These are phyloP conservation scores for Sphinx pinastri DNA, from an alignment of 2,888 invertebrate species.

Conservation along the genomic window DNA sequence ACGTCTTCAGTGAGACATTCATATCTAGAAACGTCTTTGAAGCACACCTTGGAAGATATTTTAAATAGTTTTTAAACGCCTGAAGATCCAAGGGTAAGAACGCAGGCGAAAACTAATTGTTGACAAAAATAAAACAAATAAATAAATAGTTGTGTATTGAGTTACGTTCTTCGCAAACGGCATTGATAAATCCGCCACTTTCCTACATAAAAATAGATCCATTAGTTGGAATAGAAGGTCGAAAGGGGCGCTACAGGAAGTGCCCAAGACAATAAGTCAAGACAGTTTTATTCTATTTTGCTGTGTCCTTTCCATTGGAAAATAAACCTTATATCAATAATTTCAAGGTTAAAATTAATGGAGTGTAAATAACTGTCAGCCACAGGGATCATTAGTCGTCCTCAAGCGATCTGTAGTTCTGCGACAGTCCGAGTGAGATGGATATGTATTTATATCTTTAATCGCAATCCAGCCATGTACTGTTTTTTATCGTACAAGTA, in stretches of 20 bases:
- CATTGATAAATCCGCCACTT: neutral
- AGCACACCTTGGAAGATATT: no score
- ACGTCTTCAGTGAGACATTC: no score
- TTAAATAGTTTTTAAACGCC: no score
- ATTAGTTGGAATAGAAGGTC: slow-evolving; percentile 12
- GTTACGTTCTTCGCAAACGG: neutral
- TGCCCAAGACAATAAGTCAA: slow-evolving; percentile 15
- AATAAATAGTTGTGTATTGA: neutral
- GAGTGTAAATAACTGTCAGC: neutral
- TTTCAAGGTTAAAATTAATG: neutral
- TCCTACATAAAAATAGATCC: slow-evolving; percentile 11
- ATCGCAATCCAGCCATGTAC: neutral
- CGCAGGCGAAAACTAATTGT: neutral
- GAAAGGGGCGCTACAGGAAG: slow-evolving; percentile 6
- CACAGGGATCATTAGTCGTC: slow-evolving; percentile 21
- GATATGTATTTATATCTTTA: slow-evolving; percentile 3
- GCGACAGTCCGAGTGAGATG: slow-evolving; percentile 25
- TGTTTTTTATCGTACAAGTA: no score
- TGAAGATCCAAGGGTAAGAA: no score
- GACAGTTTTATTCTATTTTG: slow-evolving; percentile 1
- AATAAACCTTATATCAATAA: neutral
- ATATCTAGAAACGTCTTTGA: no score
- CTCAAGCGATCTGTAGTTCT: slow-evolving; percentile 17
- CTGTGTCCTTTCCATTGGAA: no score
- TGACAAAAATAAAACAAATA: neutral